A percentile compares a stretch with the other conserved stretches of the same genome.
Evolutionary conservation across 2,888 invertebrate genomes (phyloP).

Genomic region (Arge pagana): DNA sequence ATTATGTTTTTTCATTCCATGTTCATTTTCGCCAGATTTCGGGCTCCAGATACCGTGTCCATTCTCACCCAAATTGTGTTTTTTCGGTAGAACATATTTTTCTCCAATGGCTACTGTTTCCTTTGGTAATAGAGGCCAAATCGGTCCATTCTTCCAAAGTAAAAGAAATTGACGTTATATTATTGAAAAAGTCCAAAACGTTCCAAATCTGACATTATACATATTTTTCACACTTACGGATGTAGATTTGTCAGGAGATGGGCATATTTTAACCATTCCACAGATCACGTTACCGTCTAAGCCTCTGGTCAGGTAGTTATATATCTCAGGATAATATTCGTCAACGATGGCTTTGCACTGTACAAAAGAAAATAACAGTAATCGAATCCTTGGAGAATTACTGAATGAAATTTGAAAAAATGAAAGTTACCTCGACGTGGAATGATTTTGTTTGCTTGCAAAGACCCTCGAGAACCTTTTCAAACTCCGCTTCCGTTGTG

Average conservation of each 20-base stretch:
- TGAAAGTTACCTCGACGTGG: conserved; percentile 62
- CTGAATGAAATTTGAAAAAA: too few species aligned
- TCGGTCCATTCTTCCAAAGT: conserved; percentile 53
- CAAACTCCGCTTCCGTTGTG: conserved; percentile 83
- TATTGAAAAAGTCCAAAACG: conserved; percentile 22
- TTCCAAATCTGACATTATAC: neutral
- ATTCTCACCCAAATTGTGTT: conserved; percentile 24
- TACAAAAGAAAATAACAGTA: conserved; percentile 10
- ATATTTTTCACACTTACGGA: conserved; percentile 45
- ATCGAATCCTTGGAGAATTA: conserved; percentile 4
- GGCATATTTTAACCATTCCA: conserved; percentile 72
- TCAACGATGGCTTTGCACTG: conserved; percentile 75
- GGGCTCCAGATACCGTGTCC: conserved; percentile 19
- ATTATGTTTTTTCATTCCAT: conserved; percentile 31
- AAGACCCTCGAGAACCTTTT: conserved; percentile 74
- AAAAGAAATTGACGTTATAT: too few species aligned
- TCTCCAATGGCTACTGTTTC: conserved; percentile 37
- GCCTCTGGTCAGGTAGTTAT: conserved; percentile 70
- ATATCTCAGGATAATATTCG: conserved; percentile 77
- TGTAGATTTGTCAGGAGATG: conserved; percentile 46
- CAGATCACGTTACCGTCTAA: conserved; percentile 75
- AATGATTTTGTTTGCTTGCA: conserved; percentile 81
- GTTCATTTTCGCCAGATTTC: conserved; percentile 34
- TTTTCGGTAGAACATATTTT: conserved; percentile 34
- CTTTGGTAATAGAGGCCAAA: conserved; percentile 67